Percentiles rank a stretch among this genome's conserved stretches.
These are phyloP conservation scores for Tipula confusa DNA, from an alignment of 2,888 invertebrate species.

Conservation along the genomic window DNA sequence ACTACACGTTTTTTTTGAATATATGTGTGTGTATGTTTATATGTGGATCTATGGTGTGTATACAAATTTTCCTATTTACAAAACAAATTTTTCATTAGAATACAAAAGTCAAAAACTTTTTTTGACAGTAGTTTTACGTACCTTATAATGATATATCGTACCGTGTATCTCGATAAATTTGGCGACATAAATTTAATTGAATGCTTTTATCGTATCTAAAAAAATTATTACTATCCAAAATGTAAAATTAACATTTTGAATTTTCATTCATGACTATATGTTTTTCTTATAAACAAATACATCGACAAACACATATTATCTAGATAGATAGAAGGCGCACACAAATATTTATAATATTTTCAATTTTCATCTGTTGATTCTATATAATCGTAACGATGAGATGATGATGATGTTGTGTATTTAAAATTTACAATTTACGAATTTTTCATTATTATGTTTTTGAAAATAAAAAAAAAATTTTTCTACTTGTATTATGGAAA, in stretches of 20 bases:
- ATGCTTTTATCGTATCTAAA: not conserved
- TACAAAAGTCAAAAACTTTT: not conserved
- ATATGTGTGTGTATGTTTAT: not conserved
- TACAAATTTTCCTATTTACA: not conserved
- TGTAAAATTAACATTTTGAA: not conserved
- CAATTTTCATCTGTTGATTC: not conserved
- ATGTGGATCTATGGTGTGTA: not conserved
- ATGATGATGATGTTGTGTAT: not conserved
- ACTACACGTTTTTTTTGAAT: not conserved
- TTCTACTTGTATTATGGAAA: not conserved
- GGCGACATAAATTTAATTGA: too few species aligned
- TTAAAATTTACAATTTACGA: not conserved
- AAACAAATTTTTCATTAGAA: slow-evolving; percentile 3
- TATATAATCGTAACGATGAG: not conserved
- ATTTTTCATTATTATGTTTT: not conserved
- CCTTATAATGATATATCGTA: not conserved
- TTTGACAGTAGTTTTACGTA: not conserved
- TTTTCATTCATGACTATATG: not conserved
- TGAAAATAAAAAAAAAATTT: too few species aligned
- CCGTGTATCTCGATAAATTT: too few species aligned
- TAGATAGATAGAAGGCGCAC: not conserved
- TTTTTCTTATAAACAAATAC: not conserved
- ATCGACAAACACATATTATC: not conserved
- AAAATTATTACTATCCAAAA: not conserved
- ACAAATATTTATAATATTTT: not conserved